Evolutionary conservation across 2,888 invertebrate genomes (phyloP), one percentile per base, ranked within the genome.

Genomic region (Amblyteles armatorius): DNA sequence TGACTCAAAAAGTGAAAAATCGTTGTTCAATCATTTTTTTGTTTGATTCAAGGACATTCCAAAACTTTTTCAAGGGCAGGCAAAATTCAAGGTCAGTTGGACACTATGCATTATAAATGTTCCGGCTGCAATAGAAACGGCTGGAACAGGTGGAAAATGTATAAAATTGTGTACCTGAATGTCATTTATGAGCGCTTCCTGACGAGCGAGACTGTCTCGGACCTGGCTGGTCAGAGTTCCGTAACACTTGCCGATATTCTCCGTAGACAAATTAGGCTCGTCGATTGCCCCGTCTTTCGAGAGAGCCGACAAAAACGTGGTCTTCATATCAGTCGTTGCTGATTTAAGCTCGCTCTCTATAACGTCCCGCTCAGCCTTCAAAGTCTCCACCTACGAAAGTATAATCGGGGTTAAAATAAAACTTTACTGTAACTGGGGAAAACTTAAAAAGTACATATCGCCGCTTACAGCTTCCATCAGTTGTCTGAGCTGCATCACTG

Each of bases 291-390:
- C 97, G 91, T 97, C 97, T 89, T 96, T 95, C 5, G 96, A 95
- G 83, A 98, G 93, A 0, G 98, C 97, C 29, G 94, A 94, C 89
- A 98, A 94, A 94, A 99, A 98, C 90, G 96, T 95, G 33, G 96
- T 95, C 92, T 98, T 97, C 96, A 99, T 98, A 92, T 98, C 97
- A 73, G 96, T 96, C 11, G 96, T 96, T 4, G 96, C 95, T 63
- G 96, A 96, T 91, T 98, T 98, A 52, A 99, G 94, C 94, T 98
- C 98, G 2, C 96, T 96, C 95, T 99, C 99, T 88, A 99, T 96
- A 5, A 96, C 96, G 94, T 99, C 99, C 67, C 99, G 96, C 94
- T 98, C 98, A 3, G 97, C 97, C 94, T 98, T 98, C 68, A 98
- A 95, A 52, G 96, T 95, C 91, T 98, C 98, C 79, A 98, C 97